phyloP scores from a whole-genome alignment of 2,888 invertebrate species.

The Rhimphoctona megacephalus region DNA sequence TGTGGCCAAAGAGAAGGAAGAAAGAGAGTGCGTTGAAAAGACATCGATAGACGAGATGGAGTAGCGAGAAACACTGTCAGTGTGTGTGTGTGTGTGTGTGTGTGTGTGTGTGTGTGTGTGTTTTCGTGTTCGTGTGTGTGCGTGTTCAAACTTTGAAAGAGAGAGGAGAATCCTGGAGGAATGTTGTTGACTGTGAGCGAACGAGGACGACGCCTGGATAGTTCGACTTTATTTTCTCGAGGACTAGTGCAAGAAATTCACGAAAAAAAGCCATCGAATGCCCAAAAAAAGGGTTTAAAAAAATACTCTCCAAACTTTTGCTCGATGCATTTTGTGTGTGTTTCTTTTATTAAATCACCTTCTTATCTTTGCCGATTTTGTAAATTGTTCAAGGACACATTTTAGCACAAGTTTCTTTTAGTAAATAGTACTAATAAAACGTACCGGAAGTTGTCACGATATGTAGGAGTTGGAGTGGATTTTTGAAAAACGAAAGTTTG shows the following conservation, averaged over 20 bases:
- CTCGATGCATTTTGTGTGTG: slow-evolving; percentile 6
- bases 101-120: neutral
- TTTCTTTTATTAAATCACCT: neutral
- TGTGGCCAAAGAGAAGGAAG: neutral
- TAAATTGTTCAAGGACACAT: too few species aligned
- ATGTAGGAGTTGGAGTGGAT: neutral
- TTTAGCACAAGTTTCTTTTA: neutral
- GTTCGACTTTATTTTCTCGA: slow-evolving; percentile 43
- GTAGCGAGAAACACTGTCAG: neutral
- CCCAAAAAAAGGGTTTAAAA: slow-evolving; percentile 38
- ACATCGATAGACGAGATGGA: slow-evolving; percentile 16
- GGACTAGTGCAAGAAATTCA: slow-evolving; percentile 43
- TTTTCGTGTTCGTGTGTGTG: neutral
- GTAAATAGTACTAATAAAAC: neutral
- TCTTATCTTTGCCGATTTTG: neutral
- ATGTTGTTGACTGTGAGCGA: slow-evolving; percentile 78
- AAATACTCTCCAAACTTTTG: slow-evolving; percentile 25
- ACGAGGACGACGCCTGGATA: slow-evolving; percentile 62
- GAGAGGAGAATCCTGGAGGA: slow-evolving; percentile 73
- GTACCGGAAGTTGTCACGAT: neutral
- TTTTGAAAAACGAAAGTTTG: neutral
- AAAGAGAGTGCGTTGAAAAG: neutral
- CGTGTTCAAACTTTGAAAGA: slow-evolving; percentile 47
- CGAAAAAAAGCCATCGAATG: slow-evolving; percentile 21
- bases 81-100: neutral